Evolutionary conservation across 1,140 invertebrate genomes (phyloP).

Genomic region (Rhyzopertha dominica): DNA sequence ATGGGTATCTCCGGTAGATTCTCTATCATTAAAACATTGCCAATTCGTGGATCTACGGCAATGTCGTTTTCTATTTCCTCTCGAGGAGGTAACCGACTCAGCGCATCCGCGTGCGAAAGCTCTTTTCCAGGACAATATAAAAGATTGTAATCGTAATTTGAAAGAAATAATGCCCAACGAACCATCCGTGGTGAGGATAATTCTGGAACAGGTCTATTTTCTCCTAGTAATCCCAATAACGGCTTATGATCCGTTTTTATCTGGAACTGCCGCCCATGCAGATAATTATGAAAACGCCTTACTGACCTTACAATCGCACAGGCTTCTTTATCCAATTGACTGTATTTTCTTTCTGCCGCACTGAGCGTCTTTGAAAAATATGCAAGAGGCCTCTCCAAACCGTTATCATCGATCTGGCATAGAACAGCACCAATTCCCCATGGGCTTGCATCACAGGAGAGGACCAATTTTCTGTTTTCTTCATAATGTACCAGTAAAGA

Average conservation of each 20-base stretch:
- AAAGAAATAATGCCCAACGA: constrained; percentile 25
- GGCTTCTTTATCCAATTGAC: constrained; percentile 33
- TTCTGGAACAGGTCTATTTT: constrained; percentile 8
- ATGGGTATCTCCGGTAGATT: constrained; percentile 1
- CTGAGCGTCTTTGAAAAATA: constrained; percentile 17
- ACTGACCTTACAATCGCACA: no score
- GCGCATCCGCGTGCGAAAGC: constrained; percentile 16
- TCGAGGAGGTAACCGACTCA: constrained; percentile 3
- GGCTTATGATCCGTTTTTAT: constrained; percentile 31
- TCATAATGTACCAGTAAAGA: constrained; percentile 39
- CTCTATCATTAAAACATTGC: constrained; percentile 6
- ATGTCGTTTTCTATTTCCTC: no score
- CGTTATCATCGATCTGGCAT: constrained; percentile 15
- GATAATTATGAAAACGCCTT: no score
- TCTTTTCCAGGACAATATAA: constrained; percentile 19
- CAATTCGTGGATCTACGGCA: no score
- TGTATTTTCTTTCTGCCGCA: constrained; percentile 22
- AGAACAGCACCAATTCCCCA: constrained; percentile 20
- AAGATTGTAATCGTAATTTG: constrained; percentile 24
- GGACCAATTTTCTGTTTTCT: not conserved
- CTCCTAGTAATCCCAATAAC: constrained; percentile 18
- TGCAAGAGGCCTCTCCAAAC: constrained; percentile 9
- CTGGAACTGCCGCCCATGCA: constrained; percentile 15
- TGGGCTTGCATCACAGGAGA: constrained; percentile 39
- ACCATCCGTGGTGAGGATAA: constrained; percentile 25